phyloP scores from a whole-genome alignment of 2,113 vertebrate genomes.

The Tauraco erythrolophus region DNA sequence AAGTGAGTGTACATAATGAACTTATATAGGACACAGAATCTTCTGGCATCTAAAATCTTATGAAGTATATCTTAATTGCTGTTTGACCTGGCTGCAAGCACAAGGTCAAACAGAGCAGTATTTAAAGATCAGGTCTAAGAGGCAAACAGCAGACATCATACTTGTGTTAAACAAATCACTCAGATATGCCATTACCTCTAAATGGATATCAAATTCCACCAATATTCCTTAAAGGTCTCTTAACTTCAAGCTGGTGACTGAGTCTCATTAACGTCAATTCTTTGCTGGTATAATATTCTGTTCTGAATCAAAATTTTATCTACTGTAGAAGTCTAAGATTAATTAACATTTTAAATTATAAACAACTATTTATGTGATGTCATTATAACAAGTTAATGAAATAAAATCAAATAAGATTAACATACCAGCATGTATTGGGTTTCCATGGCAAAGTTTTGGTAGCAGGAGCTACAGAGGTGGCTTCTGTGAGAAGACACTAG shows the following conservation, averaged over 20 bases:
- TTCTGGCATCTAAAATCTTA: background rate
- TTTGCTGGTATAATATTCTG: background rate
- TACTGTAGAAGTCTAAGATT: background rate
- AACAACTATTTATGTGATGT: background rate
- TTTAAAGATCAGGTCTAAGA: background rate
- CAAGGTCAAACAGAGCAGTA: background rate
- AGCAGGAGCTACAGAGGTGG: too few species aligned
- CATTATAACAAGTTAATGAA: background rate
- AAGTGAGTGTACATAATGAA: accelerated
- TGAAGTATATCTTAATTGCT: background rate
- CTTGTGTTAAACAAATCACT: background rate
- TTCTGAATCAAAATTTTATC: background rate
- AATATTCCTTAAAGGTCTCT: background rate
- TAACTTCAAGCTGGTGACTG: background rate
- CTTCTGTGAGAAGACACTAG: too few species aligned
- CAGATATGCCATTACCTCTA: background rate
- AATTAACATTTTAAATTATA: background rate
- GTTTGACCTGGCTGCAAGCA: background rate
- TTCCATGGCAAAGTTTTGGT: too few species aligned
- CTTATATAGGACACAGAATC: background rate
- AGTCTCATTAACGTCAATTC: background rate
- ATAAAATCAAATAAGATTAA: background rate
- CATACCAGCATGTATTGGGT: background rate
- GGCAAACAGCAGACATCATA: background rate
- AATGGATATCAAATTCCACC: background rate